A percentile compares a stretch with the other conserved stretches of the same genome.
These are phyloP conservation scores for Apamea epomidion DNA, from an alignment of 2,888 invertebrate genomes.

Conservation along the genomic window DNA sequence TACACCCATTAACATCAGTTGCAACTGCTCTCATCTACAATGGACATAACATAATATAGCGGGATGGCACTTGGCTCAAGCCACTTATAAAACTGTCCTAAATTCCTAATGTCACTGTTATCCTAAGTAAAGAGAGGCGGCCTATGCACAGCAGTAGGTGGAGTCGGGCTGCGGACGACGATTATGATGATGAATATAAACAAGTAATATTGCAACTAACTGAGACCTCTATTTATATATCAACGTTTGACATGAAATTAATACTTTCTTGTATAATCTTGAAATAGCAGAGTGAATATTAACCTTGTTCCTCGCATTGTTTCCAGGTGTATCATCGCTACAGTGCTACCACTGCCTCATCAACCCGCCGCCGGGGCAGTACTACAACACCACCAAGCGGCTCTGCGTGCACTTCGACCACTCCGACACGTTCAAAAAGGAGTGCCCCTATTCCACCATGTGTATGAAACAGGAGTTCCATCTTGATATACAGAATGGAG, in stretches of 20 bases:
- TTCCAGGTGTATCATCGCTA: conserved; percentile 88
- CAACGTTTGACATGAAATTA: not conserved
- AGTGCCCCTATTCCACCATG: conserved; percentile 95
- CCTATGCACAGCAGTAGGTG: not conserved
- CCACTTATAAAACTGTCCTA: not conserved
- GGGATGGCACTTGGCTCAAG: not conserved
- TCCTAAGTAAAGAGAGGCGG: not conserved
- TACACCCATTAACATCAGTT: not conserved
- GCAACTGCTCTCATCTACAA: not conserved
- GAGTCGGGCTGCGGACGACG: not conserved
- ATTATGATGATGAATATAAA: not conserved
- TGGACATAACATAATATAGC: not conserved
- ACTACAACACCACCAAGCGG: conserved; percentile 91
- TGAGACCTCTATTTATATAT: not conserved
- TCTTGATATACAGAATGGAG: conserved; percentile 92
- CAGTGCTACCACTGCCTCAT: conserved; percentile 94
- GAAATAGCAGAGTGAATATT: not conserved
- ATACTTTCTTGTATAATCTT: not conserved
- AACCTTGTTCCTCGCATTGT: not conserved
- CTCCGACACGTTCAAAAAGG: conserved; percentile 92
- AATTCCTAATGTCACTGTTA: not conserved
- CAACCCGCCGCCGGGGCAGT: conserved; percentile 90
- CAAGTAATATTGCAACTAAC: not conserved
- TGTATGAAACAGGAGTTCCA: conserved; percentile 94
- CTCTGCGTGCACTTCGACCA: conserved; percentile 95